phyloP scores from a whole-genome alignment of 2,113 vertebrate species.

The Noturus placidus region DNA sequence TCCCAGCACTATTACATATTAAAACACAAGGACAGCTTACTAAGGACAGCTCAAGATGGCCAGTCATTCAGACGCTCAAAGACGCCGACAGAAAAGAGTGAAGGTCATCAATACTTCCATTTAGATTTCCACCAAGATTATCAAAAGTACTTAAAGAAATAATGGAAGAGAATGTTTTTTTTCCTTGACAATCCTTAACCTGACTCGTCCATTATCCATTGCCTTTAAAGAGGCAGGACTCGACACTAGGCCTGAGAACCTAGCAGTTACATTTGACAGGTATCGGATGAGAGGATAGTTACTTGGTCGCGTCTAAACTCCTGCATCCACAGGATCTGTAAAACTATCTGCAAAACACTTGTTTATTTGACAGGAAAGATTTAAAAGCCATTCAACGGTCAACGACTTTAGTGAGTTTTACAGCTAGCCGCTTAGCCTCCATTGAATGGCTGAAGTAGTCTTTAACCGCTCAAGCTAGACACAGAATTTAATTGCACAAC shows the following conservation, averaged over 20 bases:
- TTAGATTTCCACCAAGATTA: neutral
- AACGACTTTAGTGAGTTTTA: neutral
- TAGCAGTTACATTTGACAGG: conserved; percentile 61
- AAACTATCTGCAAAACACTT: neutral
- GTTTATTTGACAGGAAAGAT: neutral
- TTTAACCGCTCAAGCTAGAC: neutral
- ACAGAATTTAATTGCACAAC: neutral
- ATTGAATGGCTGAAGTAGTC: conserved; percentile 55
- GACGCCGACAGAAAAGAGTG: neutral
- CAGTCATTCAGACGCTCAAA: neutral
- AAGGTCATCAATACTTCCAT: conserved; percentile 37
- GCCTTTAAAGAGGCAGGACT: neutral
- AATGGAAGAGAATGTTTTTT: neutral
- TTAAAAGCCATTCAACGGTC: neutral
- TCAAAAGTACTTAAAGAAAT: neutral
- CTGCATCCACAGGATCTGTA: neutral
- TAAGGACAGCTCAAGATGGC: neutral
- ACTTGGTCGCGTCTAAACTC: neutral
- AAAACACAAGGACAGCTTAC: neutral
- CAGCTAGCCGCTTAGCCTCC: neutral
- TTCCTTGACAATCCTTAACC: neutral
- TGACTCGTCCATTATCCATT: neutral
- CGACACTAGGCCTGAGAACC: conserved; percentile 12
- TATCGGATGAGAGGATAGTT: neutral
- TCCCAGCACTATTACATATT: neutral